Evolutionary conservation across 1,140 invertebrate genomes (phyloP).

Genomic region (Aplysia californica): DNA sequence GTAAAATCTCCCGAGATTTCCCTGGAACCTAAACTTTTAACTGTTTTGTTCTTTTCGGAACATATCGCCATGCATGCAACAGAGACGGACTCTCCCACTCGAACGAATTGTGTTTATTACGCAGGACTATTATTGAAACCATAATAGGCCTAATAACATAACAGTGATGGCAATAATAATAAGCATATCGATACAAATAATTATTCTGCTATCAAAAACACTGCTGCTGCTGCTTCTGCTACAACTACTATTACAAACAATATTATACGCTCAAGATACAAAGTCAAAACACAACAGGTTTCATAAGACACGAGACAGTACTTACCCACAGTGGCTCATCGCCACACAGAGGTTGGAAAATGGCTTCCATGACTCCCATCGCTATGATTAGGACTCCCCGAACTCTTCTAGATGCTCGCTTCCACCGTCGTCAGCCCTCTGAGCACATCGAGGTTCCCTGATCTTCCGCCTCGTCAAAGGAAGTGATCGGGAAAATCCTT

Average conservation of each 20-base stretch:
- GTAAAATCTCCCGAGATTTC: too few species aligned
- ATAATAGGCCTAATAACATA: not conserved
- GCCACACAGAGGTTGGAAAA: not conserved
- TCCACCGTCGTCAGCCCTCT: not conserved
- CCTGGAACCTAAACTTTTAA: too few species aligned
- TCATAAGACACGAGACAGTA: not conserved
- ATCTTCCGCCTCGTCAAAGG: not conserved
- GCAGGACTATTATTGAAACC: not conserved
- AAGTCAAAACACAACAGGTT: not conserved
- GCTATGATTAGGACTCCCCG: not conserved
- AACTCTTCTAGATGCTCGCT: not conserved
- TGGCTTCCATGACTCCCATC: not conserved
- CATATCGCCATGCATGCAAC: not conserved
- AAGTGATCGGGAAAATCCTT: not conserved
- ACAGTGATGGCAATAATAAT: not conserved
- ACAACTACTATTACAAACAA: too few species aligned
- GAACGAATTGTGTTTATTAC: too few species aligned
- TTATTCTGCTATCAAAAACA: not conserved
- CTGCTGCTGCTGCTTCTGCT: not conserved
- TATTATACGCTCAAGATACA: too few species aligned
- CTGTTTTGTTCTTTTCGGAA: too few species aligned
- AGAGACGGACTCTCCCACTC: not conserved
- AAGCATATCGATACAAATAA: not conserved
- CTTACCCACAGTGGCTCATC: not conserved
- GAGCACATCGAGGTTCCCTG: not conserved